These are phyloP conservation scores for Sylvicapra grimmia DNA, from an alignment of 2,113 vertebrate species.

Conservation along the genomic window DNA sequence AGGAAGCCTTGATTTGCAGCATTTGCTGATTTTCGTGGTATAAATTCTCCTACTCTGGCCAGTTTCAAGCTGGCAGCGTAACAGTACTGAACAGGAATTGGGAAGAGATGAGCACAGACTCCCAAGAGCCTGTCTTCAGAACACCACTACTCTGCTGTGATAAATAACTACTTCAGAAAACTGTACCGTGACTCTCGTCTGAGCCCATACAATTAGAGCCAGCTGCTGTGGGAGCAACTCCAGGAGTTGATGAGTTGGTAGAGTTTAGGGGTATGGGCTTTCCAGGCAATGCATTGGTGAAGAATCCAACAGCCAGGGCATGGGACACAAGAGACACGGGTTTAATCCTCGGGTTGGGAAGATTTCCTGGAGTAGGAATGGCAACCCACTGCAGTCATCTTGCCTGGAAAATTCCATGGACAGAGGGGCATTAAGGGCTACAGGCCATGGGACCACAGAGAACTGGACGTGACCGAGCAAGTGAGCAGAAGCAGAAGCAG, in stretches of 20 bases:
- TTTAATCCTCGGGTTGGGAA: background rate
- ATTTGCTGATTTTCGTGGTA: background rate
- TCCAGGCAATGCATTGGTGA: background rate
- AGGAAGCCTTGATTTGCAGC: background rate
- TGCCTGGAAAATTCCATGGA: background rate
- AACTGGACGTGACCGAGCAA: background rate
- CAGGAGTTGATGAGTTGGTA: background rate
- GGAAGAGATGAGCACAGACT: background rate
- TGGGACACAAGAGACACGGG: background rate
- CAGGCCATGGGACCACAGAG: background rate
- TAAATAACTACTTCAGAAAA: background rate
- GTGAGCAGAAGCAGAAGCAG: background rate
- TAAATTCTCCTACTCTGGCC: background rate
- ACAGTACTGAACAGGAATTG: background rate
- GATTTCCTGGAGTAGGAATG: background rate
- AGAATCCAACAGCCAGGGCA: background rate
- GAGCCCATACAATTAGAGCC: background rate
- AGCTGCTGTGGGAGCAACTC: background rate
- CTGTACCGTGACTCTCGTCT: background rate
- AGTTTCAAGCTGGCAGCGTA: background rate
- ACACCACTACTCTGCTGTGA: background rate
- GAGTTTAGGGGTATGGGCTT: background rate
- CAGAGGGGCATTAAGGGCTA: background rate
- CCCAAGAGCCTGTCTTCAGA: background rate
- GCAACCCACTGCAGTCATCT: background rate